Evolutionary conservation across 2,888 invertebrate genomes (phyloP).

Genomic region (Stenchaetothrips biformis): DNA sequence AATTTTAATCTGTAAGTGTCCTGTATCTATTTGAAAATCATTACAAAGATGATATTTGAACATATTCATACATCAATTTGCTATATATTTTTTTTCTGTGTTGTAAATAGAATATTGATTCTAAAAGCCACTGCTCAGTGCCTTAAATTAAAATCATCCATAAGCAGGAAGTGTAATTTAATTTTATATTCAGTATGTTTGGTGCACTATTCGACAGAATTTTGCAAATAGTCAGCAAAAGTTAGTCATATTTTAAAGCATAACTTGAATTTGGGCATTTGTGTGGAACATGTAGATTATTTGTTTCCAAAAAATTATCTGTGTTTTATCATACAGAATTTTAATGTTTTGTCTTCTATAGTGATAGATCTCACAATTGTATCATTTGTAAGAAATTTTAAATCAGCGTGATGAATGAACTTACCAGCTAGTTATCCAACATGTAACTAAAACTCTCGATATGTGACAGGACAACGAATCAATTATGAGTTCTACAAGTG

Average conservation of each 20-base stretch:
- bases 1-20: not conserved
- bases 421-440: not conserved
- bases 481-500: not conserved
- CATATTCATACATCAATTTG: not conserved
- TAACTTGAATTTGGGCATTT: not conserved
- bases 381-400: not conserved
- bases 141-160: conserved; percentile 19
- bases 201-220: conserved; percentile 23
- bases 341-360: not conserved
- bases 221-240: conserved; percentile 22
- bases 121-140: conserved; percentile 20
- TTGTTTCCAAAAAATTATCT: not conserved
- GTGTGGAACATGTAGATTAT: too few species aligned
- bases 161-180: conserved; percentile 19
- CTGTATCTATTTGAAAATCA: not conserved
- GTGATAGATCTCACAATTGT: not conserved
- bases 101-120: conserved; percentile 13
- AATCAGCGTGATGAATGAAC: not conserved
- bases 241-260: conserved; percentile 8
- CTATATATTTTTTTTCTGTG: conserved; percentile 18
- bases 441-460: not conserved
- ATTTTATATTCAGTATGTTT: conserved; percentile 12
- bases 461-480: not conserved
- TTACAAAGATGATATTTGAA: not conserved
- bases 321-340: not conserved